Evolutionary conservation across 2,888 invertebrate species (phyloP).

Genomic region (Euzetes globulus): DNA sequence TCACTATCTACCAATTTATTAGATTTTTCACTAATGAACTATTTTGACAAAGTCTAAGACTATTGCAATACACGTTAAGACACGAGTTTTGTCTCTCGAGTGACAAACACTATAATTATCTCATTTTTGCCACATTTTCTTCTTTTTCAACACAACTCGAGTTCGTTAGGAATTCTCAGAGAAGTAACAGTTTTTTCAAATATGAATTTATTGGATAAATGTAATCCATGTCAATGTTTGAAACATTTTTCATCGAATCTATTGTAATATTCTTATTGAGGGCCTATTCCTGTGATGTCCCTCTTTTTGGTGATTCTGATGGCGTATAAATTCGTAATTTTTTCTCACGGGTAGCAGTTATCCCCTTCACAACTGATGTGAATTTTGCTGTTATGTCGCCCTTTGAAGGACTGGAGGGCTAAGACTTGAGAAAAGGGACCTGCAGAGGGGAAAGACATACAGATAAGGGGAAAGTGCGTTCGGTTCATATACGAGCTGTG

Average conservation of each 20-base stretch:
- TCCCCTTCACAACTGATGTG: slow-evolving; percentile 22
- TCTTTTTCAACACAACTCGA: background rate
- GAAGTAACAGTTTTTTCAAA: slow-evolving; percentile 11
- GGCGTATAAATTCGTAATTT: slow-evolving; percentile 11
- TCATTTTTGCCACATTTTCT: background rate
- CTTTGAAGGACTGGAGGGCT: slow-evolving; percentile 10
- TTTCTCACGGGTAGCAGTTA: slow-evolving; percentile 20
- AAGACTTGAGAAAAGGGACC: background rate
- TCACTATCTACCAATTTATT: slow-evolving; percentile 4
- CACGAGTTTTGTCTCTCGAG: background rate
- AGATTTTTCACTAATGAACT: slow-evolving; percentile 4
- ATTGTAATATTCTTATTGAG: slow-evolving; percentile 1
- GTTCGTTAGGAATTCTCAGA: background rate
- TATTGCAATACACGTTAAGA: background rate
- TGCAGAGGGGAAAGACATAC: background rate
- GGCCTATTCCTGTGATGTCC: background rate
- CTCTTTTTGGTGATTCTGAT: background rate
- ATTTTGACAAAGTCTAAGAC: slow-evolving; percentile 4
- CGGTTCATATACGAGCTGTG: background rate
- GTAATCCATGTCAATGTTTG: slow-evolving; percentile 20
- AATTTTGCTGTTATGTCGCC: slow-evolving; percentile 26
- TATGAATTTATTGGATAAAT: slow-evolving; percentile 14
- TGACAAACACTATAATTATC: background rate
- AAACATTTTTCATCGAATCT: slow-evolving; percentile 9
- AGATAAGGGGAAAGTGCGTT: slow-evolving; percentile 25